Base-by-base conservation (phyloP, 2,797 vertebrate genomes). In the Peromyscus nudipes region DNA sequence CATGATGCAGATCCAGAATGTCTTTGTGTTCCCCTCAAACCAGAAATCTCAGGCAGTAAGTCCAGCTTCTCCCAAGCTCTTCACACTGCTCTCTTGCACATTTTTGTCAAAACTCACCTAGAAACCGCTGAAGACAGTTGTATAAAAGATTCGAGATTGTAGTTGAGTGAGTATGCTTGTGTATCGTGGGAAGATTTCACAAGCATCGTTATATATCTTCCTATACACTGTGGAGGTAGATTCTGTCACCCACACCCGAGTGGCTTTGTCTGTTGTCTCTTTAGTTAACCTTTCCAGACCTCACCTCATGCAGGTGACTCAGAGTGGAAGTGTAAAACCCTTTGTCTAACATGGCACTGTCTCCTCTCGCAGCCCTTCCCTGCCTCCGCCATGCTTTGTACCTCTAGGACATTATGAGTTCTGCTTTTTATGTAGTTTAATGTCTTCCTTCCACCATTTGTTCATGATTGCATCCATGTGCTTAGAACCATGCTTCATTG, bases 1-100 rank as follows among this genome's bases (percentile, higher is more conserved):
- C 83, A 99, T 99, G 99, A 99, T 99, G 99, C 99, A 99, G 98
- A 99, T 99, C 98, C 99, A 99, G 98, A 99, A 99, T 97, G 98
- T 99, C 92, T 99, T 99, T 97, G 93, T 99, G 31, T 98, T 99
- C 73, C 99, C 99, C 31, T 98, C 99, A 95, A 99, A 99, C 98
- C 99, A 99, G 98, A 99, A 99, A 98, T 98, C 98, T 95, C 99
- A 99, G 92, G 99, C 99, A 19, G 99, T 99, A 98, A 99, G 99
- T 99, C 96, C 69, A 0, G 2, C 52, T 79, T 67, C 12, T 17
- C 21, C 37, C 9, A 19, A 55, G 60, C 60, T 21, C 19, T 64
- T 83, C 12, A 3, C 10, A 3, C 4, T 19, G 40, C 17, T 92
- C 34, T 86, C 37, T 6, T 21, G 34, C 12, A 10, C 17, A 43